Base-by-base conservation (phyloP, 2,797 vertebrate genomes). In the Gambusia yucatana region DNA sequence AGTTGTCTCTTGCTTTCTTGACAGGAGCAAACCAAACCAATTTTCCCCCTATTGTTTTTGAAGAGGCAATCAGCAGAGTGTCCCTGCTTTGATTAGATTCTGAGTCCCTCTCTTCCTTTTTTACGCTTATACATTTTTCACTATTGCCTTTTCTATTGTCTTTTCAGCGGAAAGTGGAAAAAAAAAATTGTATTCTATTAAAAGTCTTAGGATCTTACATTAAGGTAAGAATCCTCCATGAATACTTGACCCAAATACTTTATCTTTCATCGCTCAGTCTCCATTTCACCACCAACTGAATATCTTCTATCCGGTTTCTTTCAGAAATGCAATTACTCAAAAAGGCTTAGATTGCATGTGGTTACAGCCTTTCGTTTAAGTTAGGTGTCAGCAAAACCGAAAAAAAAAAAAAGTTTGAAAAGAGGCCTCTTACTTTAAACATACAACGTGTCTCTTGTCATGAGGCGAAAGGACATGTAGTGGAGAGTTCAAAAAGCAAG, bases 61-160 rank as follows among this genome's bases (percentile, higher is more conserved):
- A 94, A 93, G 86, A 92, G 89, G 89, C 91, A 93, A 93, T 94
- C 91, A 92, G 83, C 77, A 87, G 89, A 89, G 84, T 89, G 93
- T 93, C 91, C 85, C 90, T 90, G 86, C 87, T 93, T 93, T 94
- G 91, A 94, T 95, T 92, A 90, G 89, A 92, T 92, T 89, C 85
- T 76, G 77, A 86, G 87, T 48, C 75, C 59, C 81, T 81, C 79
- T 88, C 81, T 82, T 89, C 85, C 73, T 77, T 78, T 25, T 80
- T 70, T 82, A 73, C 78, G 82, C 89, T 88, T 84, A 81, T 80
- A 86, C 72, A 79, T 74, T 82, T 82, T 87, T 44, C 65, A 73
- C 50, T 76, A n/a, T 63, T 79, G 63, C 79, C 39, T 41, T 75
- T 84, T 84, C 76, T 77, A 59, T 75, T 28, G 11, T 36, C 22